These are phyloP conservation scores for Ptiloglossa arizonensis DNA, from an alignment of 1,140 invertebrate species.

Conservation along the genomic window DNA sequence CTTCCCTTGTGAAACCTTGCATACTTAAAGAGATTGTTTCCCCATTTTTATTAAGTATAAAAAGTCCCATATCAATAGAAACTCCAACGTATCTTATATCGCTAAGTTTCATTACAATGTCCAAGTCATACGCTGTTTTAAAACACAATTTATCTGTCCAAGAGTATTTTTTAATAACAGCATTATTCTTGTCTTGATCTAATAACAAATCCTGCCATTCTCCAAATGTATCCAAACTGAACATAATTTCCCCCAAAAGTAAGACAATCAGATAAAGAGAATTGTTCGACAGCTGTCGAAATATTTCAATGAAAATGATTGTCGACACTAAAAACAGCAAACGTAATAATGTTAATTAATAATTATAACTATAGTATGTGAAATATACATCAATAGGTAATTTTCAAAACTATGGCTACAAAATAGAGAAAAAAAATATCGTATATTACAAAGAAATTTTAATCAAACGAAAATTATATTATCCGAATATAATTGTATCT, in stretches of 20 bases:
- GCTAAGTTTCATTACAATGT: constrained; percentile 54
- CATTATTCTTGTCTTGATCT: constrained; percentile 64
- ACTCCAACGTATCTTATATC: constrained; percentile 69
- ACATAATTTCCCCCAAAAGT: constrained; percentile 65
- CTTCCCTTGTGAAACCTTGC: constrained; percentile 57
- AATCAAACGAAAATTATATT: constrained; percentile 17
- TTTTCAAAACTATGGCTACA: background rate
- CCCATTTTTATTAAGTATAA: constrained; percentile 63
- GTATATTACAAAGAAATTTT: background rate
- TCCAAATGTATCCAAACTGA: constrained; percentile 66
- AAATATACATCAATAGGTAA: background rate
- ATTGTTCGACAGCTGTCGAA: constrained; percentile 54
- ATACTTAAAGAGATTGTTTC: constrained; percentile 59
- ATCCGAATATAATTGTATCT: constrained; percentile 43
- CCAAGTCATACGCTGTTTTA: constrained; percentile 35
- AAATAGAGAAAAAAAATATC: constrained; percentile 1
- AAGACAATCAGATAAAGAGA: constrained; percentile 53
- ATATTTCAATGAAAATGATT: constrained; percentile 59
- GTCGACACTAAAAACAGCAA: constrained; percentile 57
- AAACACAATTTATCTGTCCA: constrained; percentile 67
- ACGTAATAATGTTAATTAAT: background rate
- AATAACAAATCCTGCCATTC: constrained; percentile 69
- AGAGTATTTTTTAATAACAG: constrained; percentile 51
- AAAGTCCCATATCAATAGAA: constrained; percentile 63
- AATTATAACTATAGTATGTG: background rate